Evolutionary conservation across 2,888 invertebrate genomes (phyloP).

Genomic region (Pemphredon lugubris): DNA sequence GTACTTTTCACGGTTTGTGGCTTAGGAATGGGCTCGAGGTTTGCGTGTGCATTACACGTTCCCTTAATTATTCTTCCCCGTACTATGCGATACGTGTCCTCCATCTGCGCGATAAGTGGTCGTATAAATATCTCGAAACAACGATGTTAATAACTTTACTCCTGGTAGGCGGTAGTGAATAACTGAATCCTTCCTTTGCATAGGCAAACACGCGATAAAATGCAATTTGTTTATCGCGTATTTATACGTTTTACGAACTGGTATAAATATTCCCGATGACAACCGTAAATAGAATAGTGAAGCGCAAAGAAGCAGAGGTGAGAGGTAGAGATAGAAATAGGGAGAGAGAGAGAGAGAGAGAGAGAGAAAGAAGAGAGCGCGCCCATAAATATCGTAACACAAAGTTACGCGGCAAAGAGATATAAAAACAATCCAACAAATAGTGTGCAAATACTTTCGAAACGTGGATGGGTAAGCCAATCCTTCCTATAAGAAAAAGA

Average conservation of each 20-base stretch:
- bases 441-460: conserved; percentile 9
- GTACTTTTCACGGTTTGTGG: not conserved
- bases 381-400: not conserved
- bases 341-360: not conserved
- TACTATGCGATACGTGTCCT: not conserved
- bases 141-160: conserved; percentile 5
- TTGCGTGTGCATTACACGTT: not conserved
- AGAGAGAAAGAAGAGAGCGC: not conserved
- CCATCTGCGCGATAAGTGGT: not conserved
- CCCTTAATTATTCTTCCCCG: not conserved
- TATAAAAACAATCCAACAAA: not conserved
- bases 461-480: not conserved
- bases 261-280: conserved; percentile 18
- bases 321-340: not conserved
- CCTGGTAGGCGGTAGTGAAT: not conserved
- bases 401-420: not conserved
- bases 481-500: too few species aligned
- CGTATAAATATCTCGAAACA: conserved; percentile 4
- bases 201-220: conserved; percentile 13
- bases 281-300: too few species aligned
- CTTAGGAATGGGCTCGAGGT: not conserved
- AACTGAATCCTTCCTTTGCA: not conserved
- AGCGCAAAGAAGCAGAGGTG: too few species aligned
- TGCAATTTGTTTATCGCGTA: conserved; percentile 4
- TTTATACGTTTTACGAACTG: conserved; percentile 13